Conservation (phyloP, 2,797 vertebrate species). For the Esox masquinongy region DNA sequence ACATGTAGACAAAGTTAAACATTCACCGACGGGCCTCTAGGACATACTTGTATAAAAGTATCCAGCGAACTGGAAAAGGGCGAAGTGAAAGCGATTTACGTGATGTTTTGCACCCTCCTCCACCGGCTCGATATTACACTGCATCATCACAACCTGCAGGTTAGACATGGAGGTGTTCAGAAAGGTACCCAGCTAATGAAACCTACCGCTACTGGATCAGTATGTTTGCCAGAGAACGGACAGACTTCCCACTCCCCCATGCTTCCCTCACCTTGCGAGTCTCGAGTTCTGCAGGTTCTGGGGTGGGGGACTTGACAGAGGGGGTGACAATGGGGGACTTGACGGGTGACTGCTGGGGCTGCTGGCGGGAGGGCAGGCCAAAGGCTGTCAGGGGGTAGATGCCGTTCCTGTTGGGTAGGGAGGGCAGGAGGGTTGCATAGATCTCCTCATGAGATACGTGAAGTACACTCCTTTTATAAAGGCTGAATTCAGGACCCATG, state of each 20-base stretch:
- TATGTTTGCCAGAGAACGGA: not conserved
- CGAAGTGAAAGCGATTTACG: conserved; percentile 69
- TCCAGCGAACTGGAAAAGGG: not conserved
- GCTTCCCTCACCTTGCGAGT: conserved; percentile 83
- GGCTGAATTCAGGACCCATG: not conserved
- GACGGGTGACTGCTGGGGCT: conserved; percentile 86
- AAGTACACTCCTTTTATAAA: not conserved
- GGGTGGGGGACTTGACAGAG: conserved; percentile 92
- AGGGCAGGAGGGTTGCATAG: not conserved
- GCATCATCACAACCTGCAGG: conserved; percentile 90
- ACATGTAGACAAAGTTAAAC: not conserved
- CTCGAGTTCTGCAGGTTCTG: conserved; percentile 93
- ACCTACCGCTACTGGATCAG: not conserved
- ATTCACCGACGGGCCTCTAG: not conserved
- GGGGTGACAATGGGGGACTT: conserved; percentile 88
- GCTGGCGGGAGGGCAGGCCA: conserved; percentile 87
- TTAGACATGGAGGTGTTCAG: not conserved
- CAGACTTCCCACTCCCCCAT: not conserved
- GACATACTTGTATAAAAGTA: too few relatives aligned
- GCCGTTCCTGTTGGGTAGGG: conserved; percentile 79
- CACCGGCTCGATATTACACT: conserved; percentile 91
- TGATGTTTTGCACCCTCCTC: conserved; percentile 95
- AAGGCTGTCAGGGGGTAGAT: conserved; percentile 96
- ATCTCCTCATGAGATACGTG: not conserved
- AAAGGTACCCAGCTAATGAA: not conserved